Base-by-base conservation (phyloP, 2,797 vertebrate genomes). In the Ptychobarbus kaznakovi region DNA sequence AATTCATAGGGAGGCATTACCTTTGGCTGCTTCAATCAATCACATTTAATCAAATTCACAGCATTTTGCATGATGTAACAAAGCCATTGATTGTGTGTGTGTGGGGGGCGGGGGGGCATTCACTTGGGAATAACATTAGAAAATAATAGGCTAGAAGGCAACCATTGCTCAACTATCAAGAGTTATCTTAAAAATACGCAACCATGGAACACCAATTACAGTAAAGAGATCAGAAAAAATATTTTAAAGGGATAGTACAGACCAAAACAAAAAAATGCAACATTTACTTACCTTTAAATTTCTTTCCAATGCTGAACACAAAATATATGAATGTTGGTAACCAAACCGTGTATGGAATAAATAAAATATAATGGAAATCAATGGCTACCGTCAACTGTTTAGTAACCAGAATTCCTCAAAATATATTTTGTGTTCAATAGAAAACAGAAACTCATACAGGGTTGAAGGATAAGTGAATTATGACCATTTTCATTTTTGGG, bases 1-100 rank as follows among this genome's bases (percentile, higher is more conserved):
- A 72, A 80, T 73, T 80, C 28, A 77, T 75, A 58, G 49, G 66
- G 9, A 81, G 80, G 68, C 80, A 44, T 72, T 82, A 44, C 51
- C 68, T 72, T 73, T 82, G 68, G 68, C 68, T 72, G 51, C 80
- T 58, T 82, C 68, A 44, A 28, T 56, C 66, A 72, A 58, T 82
- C 38, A 73, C 38, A 73, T 82, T 73, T 61, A 72, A 82, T 82
- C 51, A 44, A 8, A 72, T 61, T 72, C 15, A 46, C 51, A 18
- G 25, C 66, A 42, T 42, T 56, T 40, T 69, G 13, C 79, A 69
- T 53, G 13, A 69, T 40, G 10, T 49, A 53, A 69, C 46, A 38
- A 53, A 0, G n/a, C 8, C 12, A n/a, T 51, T 38, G 20, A 53
- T 69, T 20, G 51, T 53, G 51, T 53, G 58, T 61, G 22, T 56